Evolutionary conservation across 2,113 vertebrate species (phyloP), one percentile per base, ranked within the genome.

Genomic region (Syngnathus scovelli): DNA sequence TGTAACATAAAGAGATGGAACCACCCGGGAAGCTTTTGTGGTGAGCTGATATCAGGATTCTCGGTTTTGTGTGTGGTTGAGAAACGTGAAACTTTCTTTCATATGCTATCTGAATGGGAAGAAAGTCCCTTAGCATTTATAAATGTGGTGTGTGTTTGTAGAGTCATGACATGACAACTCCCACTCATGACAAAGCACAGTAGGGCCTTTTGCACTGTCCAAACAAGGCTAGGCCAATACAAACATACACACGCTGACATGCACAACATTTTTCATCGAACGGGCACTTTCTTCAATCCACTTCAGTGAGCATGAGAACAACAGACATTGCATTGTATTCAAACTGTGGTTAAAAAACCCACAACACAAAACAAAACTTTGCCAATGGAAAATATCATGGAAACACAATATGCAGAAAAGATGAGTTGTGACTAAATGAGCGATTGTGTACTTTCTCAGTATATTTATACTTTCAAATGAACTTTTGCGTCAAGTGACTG

Each of bases 181-280:
- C 87, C 84, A 86, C 76, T 75, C 69, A 70, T 70, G 79, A 85
- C 82, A 89, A 78, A 80, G 78, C 85, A 85, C 84, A 86, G 77
- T 79, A 84, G 81, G 80, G 78, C 61, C 62, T 72, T 79, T 64
- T 61, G 79, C 74, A 76, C 81, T 85, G 83, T 85, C 70, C 78
- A 87, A 87, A 83, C 76, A 89, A 81, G 77, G 60, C 68, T 72
- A 73, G 73, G 78, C 80, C 85, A 87, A 82, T 1, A 4, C 78
- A 85, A 84, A 84, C 79, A 82, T 58, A 64, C 56, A 69, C 38
- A 70, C 37, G 55, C 64, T 70, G 12, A 60, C 18, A 15, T 36
- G 65, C 67, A 64, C 54, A 70, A 8, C 39, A 69, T 71, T 66
- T 78, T 19, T 59, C 38, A 67, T 77, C 54, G 43, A 38, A 58